Evolutionary conservation across 2,888 invertebrate species (phyloP), one percentile per base, ranked within the genome.

Genomic region (Geophilus truncorum): DNA sequence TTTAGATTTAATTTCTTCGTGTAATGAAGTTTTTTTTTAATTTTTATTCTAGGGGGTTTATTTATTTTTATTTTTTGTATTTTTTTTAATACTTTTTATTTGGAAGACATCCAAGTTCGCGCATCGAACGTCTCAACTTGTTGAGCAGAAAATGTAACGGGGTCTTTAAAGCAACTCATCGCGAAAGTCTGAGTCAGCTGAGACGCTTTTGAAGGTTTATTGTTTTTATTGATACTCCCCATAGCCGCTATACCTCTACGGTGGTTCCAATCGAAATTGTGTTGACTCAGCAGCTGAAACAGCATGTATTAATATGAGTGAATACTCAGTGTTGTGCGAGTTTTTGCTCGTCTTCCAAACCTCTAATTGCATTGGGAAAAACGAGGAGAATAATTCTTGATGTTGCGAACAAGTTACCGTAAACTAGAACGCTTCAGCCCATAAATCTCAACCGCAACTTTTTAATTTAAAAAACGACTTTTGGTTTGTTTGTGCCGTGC

Each of bases 211-310:
- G 70, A 28, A 28, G 70, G 70, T 70, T 70, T 70, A 70, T 70
- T 70, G 70, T 70, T 70, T 70, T 70, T 70, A 70, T 70, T 70
- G 70, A 70, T 70, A 70, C 70, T 70, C 70, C 70, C 70, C 57
- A 23, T 21, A 25, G 25, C 15, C 12, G 28, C 9, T 1, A 25
- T 12, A 70, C 70, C 70, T 28, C 70, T 28, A 62, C n/a, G n/a
- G n/a, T n/a, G 25, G 70, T 28, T 70, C 28, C 70, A 70, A 70
- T 70, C 70, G 70, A 70, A 62, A 70, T 70, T 28, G 25, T 25
- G 70, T 70, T 70, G 70, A 70, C 70, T 70, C 70, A 70, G 70
- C 70, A 45, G 70, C 70, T 70, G 70, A 70, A 70, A 28, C 70
- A 70, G 70, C 70, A n/a, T 70, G 25, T 70, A 70, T 70, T 70